Evolutionary conservation across 2,113 vertebrate species (phyloP).

Genomic region (Dipodomys spectabilis): DNA sequence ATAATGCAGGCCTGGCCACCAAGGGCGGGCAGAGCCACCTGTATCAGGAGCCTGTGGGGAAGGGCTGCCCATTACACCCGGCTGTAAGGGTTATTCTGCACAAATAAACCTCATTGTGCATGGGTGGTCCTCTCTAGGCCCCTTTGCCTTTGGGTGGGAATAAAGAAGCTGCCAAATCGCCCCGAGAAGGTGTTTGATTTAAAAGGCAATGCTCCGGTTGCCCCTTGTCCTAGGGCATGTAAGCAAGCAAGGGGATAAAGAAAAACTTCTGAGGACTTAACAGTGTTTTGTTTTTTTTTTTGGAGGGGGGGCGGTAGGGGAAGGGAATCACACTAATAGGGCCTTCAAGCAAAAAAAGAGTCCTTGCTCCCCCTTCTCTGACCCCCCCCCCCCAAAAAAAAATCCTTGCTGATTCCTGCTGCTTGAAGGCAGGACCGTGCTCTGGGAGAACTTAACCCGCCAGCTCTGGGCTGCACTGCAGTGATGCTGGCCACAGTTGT

Average conservation of each 20-base stretch:
- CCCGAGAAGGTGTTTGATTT: conserved; percentile 74
- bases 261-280: conserved; percentile 42
- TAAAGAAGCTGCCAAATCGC: conserved; percentile 73
- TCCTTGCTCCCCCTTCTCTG: too few species aligned
- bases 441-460: not conserved
- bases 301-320: not conserved
- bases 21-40: conserved; percentile 40
- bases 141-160: conserved; percentile 59
- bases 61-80: conserved; percentile 4
- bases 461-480: not conserved
- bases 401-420: conserved; percentile 54
- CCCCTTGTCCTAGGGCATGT: conserved; percentile 72
- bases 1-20: not conserved
- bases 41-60: not conserved
- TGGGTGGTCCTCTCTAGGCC: conserved; percentile 77
- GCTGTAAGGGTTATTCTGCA: conserved; percentile 12
- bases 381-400: too few species aligned
- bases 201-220: conserved; percentile 64
- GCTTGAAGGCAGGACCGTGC: not conserved
- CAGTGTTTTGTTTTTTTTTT: not conserved
- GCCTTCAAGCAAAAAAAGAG: conserved; percentile 2
- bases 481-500: not conserved
- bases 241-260: conserved; percentile 21
- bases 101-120: conserved; percentile 14
- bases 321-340: not conserved